phyloP scores from a whole-genome alignment of 2,888 invertebrate genomes.

The Drosophila greeni region DNA sequence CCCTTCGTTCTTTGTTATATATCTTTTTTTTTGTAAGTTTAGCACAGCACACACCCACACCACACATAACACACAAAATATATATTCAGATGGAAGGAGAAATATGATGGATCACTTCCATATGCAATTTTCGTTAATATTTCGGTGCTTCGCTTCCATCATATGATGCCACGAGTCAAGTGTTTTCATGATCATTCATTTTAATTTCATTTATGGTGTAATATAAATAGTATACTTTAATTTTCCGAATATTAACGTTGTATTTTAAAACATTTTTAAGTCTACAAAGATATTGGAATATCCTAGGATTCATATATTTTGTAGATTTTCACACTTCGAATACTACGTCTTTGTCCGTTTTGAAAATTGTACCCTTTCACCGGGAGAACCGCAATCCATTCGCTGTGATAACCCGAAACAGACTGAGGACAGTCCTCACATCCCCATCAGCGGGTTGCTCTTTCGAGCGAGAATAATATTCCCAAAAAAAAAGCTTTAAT shows the following conservation, averaged over 20 bases:
- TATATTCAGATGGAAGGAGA: conserved; percentile 24
- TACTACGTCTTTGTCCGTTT: conserved; percentile 10
- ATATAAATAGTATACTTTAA: conserved; percentile 7
- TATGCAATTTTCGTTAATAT: conserved; percentile 74
- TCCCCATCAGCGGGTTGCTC: conserved; percentile 21
- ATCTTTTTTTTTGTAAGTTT: conserved; percentile 40
- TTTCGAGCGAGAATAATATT: conserved; percentile 22
- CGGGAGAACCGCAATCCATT: conserved; percentile 40
- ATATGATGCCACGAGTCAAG: conserved; percentile 50
- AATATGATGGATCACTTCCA: conserved; percentile 76
- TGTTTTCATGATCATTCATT: conserved; percentile 27
- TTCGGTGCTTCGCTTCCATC: conserved; percentile 42
- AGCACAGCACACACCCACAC: conserved; percentile 44
- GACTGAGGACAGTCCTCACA: conserved; percentile 20
- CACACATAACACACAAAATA: conserved; percentile 4
- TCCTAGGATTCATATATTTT: neutral
- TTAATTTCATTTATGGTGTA: conserved; percentile 5
- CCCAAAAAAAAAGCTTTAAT: conserved; percentile 54
- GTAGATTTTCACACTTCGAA: neutral
- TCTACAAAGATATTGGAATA: neutral
- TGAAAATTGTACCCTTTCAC: conserved; percentile 11
- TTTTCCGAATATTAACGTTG: conserved; percentile 1
- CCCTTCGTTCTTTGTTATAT: conserved; percentile 24
- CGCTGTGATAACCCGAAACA: conserved; percentile 51
- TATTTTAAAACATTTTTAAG: neutral